Base-by-base conservation (phyloP, 2,113 vertebrate species). In the Capreolus pygargus region DNA sequence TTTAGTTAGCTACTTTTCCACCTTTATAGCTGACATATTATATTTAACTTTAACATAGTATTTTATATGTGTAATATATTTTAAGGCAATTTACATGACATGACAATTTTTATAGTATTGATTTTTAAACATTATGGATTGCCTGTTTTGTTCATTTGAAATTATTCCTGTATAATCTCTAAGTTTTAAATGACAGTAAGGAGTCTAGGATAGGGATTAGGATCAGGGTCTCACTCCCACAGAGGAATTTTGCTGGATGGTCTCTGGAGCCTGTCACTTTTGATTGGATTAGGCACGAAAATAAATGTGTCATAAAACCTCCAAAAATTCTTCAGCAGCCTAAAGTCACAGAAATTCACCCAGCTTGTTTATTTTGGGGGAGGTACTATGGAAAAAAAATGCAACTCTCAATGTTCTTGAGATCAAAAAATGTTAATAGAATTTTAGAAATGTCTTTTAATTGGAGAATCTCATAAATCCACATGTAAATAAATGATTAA, bases 21-120 rank as follows among this genome's bases (percentile, higher is more conserved):
- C 60, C 27, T 96, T 98, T 54, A 23, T 11, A 17, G 57, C 52
- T 81, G 82, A 94, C 86, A 81, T 47, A 2, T 33, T 96, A 36
- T 94, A 93, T 97, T 98, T 98, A 95, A 95, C 94, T 96, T 98
- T 95, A 97, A 97, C 98, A 96, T 97, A 95, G 86, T 96, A 91
- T 95, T 98, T 98, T 98, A 96, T 97, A 96, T 98, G 97, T 97
- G 87, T 96, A 87, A 96, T 92, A 96, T 96, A 58, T 97, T 95
- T 95, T 95, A 98, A 98, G 97, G 89, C 94, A 98, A 86, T 98
- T 97, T 92, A 84, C 52, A 94, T 96, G 3, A 28, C 14, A 97
- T 47, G 96, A 96, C 88, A 90, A 54, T 94, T 96, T 97, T 97
- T 96, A 78, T 79, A 86, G 78, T 84, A 93, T 81, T 16, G 25